Evolutionary conservation across 1,140 invertebrate species (phyloP).

Genomic region (Drosophila virilis): DNA sequence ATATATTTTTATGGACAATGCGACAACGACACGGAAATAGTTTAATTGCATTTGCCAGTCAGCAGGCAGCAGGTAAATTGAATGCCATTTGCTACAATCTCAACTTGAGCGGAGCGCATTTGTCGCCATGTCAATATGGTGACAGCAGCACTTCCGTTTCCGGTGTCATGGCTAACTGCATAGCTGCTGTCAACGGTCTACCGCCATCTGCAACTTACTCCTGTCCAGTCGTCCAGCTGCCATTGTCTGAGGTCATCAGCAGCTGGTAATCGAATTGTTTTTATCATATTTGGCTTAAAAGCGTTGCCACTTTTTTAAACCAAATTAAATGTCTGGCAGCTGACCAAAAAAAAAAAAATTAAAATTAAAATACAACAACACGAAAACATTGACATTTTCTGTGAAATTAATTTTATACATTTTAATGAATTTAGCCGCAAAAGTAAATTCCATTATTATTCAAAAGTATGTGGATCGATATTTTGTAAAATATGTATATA

Average conservation of each 20-base stretch:
- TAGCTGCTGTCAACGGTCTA: conserved; percentile 39
- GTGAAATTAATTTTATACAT: conserved; percentile 14
- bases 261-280: conserved; percentile 67
- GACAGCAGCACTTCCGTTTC: conserved; percentile 79
- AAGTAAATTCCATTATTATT: conserved; percentile 47
- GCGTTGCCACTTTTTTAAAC: conserved; percentile 42
- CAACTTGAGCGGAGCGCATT: conserved; percentile 72
- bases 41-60: conserved; percentile 71
- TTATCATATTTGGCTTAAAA: conserved; percentile 71
- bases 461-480: conserved; percentile 15
- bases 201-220: conserved; percentile 27
- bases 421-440: conserved; percentile 57
- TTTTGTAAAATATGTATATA: neutral
- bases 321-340: conserved; percentile 62
- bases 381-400: conserved; percentile 10
- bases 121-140: conserved; percentile 78
- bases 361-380: conserved; percentile 1
- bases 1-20: conserved; percentile 55
- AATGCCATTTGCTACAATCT: conserved; percentile 69
- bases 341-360: conserved; percentile 51
- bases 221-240: conserved; percentile 22
- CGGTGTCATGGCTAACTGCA: conserved; percentile 51
- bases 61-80: conserved; percentile 45
- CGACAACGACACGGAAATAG: conserved; percentile 71
- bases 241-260: conserved; percentile 28